Evolutionary conservation across 2,797 vertebrate genomes (phyloP), one percentile per base, ranked within the genome.

Genomic region (Dendrocincla fuliginosa): DNA sequence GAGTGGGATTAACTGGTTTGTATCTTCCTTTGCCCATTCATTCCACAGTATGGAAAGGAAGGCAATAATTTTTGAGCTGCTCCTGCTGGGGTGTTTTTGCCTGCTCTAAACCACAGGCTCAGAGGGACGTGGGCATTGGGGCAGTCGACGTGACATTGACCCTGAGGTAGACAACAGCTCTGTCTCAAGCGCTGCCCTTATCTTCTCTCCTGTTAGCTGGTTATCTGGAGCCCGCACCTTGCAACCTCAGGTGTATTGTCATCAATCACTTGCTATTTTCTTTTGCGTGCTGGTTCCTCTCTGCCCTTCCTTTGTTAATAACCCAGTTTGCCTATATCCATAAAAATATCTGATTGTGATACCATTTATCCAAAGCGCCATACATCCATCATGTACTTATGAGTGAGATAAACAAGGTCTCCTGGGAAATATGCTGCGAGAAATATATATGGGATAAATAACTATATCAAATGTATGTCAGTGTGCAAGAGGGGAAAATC

Each of bases 211-310:
- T 57, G 27, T 76, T 93, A 78, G 78, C 88, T 83, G 70, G 95
- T 98, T 98, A 98, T 98, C 97, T 97, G 50, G 20, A 65, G 75
- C 44, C 95, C 85, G 79, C 98, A 98, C 98, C 98, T 98, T 98
- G 97, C 92, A 93, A 95, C 94, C 95, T 87, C 95, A 97, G 95
- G 92, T 96, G 95, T 96, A 90, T 91, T 96, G 94, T 97, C 97
- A 98, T 97, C 95, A 91, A 96, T 98, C 97, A 97, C 63, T 85
- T 88, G 53, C 95, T 87, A 52, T 95, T 96, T 97, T 94, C 90
- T 95, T 69, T 50, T 39, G 39, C 69, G 49, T 90, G 59, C 46
- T 91, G 90, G 87, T 85, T 93, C 80, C 80, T 95, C 95, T 93
- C 95, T 91, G 53, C 92, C 88, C 73, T 95, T 96, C 96, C 85